phyloP scores from a whole-genome alignment of 2,797 vertebrate species.

The Coendou prehensilis region DNA sequence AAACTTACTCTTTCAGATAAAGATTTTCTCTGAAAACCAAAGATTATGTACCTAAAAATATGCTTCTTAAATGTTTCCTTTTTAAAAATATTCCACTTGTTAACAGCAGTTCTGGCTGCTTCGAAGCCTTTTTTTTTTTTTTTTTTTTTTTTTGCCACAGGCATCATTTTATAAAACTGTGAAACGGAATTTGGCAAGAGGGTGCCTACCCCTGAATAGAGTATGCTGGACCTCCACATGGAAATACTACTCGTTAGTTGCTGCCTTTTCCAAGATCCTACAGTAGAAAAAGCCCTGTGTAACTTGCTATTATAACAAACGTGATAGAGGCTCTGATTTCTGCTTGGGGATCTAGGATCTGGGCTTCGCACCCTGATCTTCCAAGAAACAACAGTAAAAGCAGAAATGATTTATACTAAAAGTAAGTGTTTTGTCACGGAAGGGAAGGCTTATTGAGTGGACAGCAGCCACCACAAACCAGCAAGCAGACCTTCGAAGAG shows the following conservation, averaged over 20 bases:
- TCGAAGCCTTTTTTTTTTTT: background rate
- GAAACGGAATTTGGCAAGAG: background rate
- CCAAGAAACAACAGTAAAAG: slow-evolving; percentile 66
- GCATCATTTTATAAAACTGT: background rate
- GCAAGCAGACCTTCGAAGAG: background rate
- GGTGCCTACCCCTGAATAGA: fast-evolving
- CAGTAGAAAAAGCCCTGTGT: slow-evolving; percentile 16
- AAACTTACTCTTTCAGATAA: slow-evolving; percentile 52
- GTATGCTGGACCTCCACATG: background rate
- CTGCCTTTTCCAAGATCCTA: background rate
- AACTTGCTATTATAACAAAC: slow-evolving; percentile 43
- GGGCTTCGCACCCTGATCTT: background rate
- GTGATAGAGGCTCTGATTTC: slow-evolving; percentile 42
- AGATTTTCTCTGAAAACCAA: slow-evolving; percentile 49
- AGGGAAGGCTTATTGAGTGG: background rate
- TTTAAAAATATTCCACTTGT: background rate
- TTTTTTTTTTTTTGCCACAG: background rate
- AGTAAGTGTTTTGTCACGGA: background rate
- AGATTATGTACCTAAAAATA: background rate
- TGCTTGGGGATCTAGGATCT: slow-evolving; percentile 17
- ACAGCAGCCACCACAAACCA: background rate
- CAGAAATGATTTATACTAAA: background rate
- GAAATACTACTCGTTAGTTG: background rate
- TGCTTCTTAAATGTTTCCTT: slow-evolving; percentile 37
- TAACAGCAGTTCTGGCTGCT: background rate